A percentile compares a stretch with the other conserved stretches of the same genome.
phyloP scores from a whole-genome alignment of 2,113 vertebrate species.

The Strix uralensis region DNA sequence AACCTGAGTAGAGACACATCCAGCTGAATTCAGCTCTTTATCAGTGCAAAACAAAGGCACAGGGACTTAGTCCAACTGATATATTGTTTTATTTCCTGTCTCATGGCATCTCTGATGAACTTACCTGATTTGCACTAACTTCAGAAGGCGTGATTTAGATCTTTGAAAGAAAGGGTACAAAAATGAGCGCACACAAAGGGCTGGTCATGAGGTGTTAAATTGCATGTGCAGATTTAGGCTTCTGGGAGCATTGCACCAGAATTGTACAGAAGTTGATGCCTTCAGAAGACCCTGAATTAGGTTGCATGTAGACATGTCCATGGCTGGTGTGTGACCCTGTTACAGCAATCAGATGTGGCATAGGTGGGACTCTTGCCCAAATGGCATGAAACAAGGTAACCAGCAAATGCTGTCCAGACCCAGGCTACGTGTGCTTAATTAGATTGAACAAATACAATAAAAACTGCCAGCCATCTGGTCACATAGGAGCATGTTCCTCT shows the following conservation, averaged over 20 bases:
- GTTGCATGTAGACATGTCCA: neutral
- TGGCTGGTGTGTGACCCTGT: neutral
- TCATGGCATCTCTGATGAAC: neutral
- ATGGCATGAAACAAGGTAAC: neutral
- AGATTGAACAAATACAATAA: neutral
- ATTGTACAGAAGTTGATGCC: neutral
- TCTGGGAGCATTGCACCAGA: neutral
- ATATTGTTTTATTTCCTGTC: neutral
- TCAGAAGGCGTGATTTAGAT: neutral
- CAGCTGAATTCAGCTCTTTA: neutral
- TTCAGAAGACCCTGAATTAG: neutral
- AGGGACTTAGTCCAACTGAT: neutral
- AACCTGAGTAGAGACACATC: rapidly evolving
- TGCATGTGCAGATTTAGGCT: neutral
- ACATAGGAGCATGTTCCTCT: neutral
- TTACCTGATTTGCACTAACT: neutral
- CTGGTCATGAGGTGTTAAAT: neutral
- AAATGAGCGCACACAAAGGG: neutral
- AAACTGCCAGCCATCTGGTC: neutral
- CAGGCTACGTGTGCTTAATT: neutral
- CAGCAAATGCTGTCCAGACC: neutral
- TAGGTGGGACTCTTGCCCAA: neutral
- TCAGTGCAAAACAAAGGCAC: neutral
- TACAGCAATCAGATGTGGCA: neutral
- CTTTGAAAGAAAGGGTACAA: neutral